Percentiles rank a stretch among this genome's conserved stretches.
phyloP scores from a whole-genome alignment of 2,888 invertebrate species.

The Odontocerum albicorne region DNA sequence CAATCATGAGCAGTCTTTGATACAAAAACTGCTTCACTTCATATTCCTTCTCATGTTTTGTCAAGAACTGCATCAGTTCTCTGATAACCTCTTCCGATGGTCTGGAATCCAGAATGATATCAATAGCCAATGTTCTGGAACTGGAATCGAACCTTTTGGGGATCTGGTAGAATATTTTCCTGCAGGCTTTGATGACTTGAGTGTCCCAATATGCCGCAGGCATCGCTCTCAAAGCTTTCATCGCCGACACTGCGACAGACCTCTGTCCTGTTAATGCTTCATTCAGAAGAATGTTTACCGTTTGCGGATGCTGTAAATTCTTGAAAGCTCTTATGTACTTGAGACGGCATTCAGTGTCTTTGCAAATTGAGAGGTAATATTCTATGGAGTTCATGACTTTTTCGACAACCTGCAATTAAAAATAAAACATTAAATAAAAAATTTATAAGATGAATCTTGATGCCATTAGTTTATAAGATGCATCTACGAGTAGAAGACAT shows the following conservation, averaged over 20 bases:
- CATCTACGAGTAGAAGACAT: too few species aligned
- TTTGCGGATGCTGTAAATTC: conserved; percentile 64
- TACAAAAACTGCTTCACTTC: conserved; percentile 68
- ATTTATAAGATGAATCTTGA: too few species aligned
- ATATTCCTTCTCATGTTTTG: conserved; percentile 55
- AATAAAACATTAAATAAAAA: too few species aligned
- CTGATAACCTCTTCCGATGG: conserved; percentile 58
- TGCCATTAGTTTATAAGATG: too few species aligned
- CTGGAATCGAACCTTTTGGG: conserved; percentile 66
- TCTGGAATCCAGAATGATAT: conserved; percentile 64
- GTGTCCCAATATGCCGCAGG: conserved; percentile 45
- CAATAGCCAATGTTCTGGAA: conserved; percentile 69
- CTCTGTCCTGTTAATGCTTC: conserved; percentile 55
- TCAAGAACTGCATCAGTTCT: conserved; percentile 54
- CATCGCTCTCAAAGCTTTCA: conserved; percentile 66
- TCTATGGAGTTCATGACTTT: conserved; percentile 45
- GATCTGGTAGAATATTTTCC: conserved; percentile 62
- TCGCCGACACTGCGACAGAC: conserved; percentile 63
- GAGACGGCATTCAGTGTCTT: conserved; percentile 58
- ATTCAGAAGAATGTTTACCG: conserved; percentile 62
- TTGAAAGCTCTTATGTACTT: conserved; percentile 68
- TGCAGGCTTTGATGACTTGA: conserved; percentile 51
- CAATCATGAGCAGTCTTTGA: conserved; percentile 62
- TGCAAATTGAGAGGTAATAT: conserved; percentile 49
- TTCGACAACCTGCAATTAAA: conserved; percentile 45